These are phyloP conservation scores for Nestor notabilis DNA, from an alignment of 2,113 vertebrate species.

Conservation along the genomic window DNA sequence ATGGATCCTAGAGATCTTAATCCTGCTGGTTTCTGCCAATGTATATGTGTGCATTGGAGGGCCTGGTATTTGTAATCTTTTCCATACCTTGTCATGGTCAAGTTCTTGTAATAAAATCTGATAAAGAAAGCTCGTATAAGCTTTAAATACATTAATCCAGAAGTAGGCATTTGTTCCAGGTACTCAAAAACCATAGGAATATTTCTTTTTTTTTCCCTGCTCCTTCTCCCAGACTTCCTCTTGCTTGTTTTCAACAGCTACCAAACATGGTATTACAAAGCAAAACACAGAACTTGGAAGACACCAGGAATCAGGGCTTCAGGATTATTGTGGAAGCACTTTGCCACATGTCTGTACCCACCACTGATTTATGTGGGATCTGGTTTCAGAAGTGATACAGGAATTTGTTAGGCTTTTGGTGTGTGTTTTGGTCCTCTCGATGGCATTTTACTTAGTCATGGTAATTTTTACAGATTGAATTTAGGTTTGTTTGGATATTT, in stretches of 20 bases:
- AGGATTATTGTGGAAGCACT: not conserved
- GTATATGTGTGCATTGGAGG: rapidly evolving
- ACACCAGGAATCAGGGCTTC: not conserved
- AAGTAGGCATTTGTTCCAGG: not conserved
- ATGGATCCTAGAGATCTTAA: not conserved
- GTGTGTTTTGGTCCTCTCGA: not conserved
- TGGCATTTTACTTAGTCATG: not conserved
- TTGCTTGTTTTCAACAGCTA: not conserved
- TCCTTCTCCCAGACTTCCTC: not conserved
- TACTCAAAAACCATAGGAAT: not conserved
- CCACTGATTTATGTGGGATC: not conserved
- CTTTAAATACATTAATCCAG: not conserved
- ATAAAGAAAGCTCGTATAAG: not conserved
- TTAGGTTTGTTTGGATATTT: not conserved
- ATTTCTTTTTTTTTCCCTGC: not conserved
- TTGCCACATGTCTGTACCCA: rapidly evolving
- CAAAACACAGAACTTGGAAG: not conserved
- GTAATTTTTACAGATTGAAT: not conserved
- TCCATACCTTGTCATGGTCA: not conserved
- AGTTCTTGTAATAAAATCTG: not conserved
- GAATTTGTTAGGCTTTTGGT: not conserved
- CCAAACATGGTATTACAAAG: not conserved
- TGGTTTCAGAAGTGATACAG: not conserved
- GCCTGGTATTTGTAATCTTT: not conserved
- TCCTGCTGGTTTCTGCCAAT: not conserved